Percentiles rank a stretch among this genome's conserved stretches.
Conservation (phyloP, 2,888 invertebrate genomes). For the Deilephila elpenor region DNA sequence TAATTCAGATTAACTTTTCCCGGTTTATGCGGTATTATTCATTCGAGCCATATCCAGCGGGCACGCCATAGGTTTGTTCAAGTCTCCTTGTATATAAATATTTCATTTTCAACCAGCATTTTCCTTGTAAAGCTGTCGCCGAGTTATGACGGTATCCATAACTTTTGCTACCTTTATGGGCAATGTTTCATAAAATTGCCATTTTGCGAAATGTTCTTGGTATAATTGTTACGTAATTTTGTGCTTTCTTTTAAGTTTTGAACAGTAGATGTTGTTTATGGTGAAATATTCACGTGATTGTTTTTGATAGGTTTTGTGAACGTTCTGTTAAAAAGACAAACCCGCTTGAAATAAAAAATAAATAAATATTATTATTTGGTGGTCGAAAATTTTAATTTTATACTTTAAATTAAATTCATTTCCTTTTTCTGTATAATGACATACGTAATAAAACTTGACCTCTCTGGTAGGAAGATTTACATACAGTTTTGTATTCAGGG, state of each 20-base stretch:
- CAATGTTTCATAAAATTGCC: constrained; percentile 6
- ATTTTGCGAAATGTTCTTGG: constrained; percentile 4
- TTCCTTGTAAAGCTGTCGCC: constrained; percentile 18
- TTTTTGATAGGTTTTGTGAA: no score
- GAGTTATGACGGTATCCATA: constrained; percentile 22
- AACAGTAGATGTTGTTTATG: background rate
- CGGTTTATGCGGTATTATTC: constrained; percentile 20
- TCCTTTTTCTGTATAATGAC: no score
- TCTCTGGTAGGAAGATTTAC: no score
- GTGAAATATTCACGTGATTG: no score
- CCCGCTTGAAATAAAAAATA: no score
- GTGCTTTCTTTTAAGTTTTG: background rate
- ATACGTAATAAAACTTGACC: no score
- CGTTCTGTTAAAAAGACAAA: no score
- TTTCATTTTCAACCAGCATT: constrained; percentile 22
- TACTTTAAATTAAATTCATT: no score
- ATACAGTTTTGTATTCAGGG: no score
- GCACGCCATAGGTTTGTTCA: constrained; percentile 9
- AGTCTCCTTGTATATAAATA: constrained; percentile 24
- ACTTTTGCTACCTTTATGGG: constrained; percentile 16
- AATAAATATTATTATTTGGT: no score
- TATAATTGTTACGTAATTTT: constrained; percentile 9
- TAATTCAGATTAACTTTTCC: constrained; percentile 20
- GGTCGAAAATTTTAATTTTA: no score
- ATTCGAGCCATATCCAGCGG: constrained; percentile 22